A percentile compares a stretch with the other conserved stretches of the same genome.
Conservation (phyloP, 2,888 invertebrate species). For the Harpagoxenus sublaevis region DNA sequence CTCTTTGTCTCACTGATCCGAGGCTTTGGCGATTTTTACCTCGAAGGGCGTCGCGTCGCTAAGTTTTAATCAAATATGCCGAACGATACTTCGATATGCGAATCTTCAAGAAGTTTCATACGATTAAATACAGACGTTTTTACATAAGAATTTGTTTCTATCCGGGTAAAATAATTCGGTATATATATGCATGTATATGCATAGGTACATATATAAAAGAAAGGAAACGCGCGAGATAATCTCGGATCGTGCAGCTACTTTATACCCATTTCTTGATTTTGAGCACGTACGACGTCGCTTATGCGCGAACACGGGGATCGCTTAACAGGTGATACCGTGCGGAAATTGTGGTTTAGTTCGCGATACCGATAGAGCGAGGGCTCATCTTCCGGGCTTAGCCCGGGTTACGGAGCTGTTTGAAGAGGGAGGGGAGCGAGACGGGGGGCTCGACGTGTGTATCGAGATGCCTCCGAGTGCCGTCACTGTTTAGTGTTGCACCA, state of each 20-base stretch:
- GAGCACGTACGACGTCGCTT: conserved; percentile 42
- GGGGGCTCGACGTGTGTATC: conserved; percentile 58
- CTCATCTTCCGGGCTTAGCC: conserved; percentile 42
- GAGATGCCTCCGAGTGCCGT: conserved; percentile 60
- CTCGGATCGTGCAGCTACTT: not conserved
- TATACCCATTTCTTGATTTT: conserved; percentile 12
- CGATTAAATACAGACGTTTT: not conserved
- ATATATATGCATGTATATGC: too few relatives aligned
- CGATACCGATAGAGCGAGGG: conserved; percentile 53
- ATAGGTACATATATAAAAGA: not conserved
- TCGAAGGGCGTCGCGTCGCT: not conserved
- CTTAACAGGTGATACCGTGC: conserved; percentile 68
- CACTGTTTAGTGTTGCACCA: conserved; percentile 49
- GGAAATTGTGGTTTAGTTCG: conserved; percentile 61
- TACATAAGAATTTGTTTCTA: not conserved
- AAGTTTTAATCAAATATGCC: conserved; percentile 8
- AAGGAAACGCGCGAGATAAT: not conserved
- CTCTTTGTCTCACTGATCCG: conserved; percentile 44
- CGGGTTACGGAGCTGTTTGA: conserved; percentile 58
- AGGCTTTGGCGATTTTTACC: conserved; percentile 7
- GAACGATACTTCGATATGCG: not conserved
- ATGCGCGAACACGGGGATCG: conserved; percentile 36
- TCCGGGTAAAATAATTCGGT: not conserved
- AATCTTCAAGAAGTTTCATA: not conserved
- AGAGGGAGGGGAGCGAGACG: not conserved